Evolutionary conservation across 2,797 vertebrate species (phyloP).

Genomic region (Darevskia nairensis): DNA sequence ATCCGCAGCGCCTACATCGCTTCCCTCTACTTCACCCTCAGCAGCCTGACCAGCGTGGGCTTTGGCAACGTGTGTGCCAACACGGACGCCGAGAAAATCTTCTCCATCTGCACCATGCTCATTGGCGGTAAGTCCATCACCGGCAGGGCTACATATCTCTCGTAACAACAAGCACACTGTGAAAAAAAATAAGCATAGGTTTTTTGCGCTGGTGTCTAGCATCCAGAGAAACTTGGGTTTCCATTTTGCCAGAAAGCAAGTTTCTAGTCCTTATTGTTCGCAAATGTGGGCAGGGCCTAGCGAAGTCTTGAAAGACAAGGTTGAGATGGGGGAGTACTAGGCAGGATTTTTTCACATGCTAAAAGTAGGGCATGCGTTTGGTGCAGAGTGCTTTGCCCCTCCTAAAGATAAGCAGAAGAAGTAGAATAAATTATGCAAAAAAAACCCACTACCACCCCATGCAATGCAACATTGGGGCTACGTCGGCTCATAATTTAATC

Average conservation of each 20-base stretch:
- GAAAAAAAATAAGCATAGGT: background rate
- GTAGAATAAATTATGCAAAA: background rate
- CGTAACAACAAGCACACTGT: no score
- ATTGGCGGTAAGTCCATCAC: constrained; percentile 84
- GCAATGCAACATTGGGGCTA: background rate
- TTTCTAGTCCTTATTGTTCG: background rate
- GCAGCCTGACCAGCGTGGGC: constrained; percentile 94
- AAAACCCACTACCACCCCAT: background rate
- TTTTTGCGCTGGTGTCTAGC: background rate
- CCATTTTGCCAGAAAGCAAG: background rate
- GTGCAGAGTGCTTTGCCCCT: background rate
- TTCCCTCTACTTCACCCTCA: constrained; percentile 97
- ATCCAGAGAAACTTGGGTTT: background rate
- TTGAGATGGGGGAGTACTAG: background rate
- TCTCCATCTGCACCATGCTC: constrained; percentile 98
- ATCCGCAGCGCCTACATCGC: constrained; percentile 93
- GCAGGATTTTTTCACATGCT: background rate
- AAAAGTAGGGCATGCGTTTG: background rate
- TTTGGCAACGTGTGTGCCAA: constrained; percentile 96
- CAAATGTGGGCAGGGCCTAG: background rate
- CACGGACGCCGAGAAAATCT: constrained; percentile 94
- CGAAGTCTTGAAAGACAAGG: background rate
- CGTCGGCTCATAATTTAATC: background rate
- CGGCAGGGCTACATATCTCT: background rate
- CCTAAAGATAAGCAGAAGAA: background rate